phyloP scores from a whole-genome alignment of 2,797 vertebrate species.

The Pteropus rufus region DNA sequence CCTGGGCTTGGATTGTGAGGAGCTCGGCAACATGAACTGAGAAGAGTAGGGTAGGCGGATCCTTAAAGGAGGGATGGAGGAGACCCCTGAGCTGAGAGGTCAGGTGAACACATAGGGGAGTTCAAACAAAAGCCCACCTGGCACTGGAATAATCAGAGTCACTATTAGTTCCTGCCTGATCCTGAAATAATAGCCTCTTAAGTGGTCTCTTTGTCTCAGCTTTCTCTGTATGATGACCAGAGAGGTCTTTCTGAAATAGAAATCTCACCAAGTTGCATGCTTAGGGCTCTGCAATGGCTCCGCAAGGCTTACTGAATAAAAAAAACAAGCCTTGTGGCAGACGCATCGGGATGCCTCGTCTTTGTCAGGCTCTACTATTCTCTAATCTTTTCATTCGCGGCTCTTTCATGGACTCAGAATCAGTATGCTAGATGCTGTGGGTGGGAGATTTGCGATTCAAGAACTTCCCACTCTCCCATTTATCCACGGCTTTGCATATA shows the following conservation, averaged over 20 bases:
- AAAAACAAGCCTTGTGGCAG: background rate
- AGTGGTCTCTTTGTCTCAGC: background rate
- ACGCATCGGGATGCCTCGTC: background rate
- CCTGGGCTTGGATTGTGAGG: background rate
- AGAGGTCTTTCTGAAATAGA: background rate
- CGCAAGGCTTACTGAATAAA: background rate
- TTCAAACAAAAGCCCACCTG: background rate
- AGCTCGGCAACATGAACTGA: background rate
- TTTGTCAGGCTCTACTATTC: background rate
- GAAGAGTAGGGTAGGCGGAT: background rate
- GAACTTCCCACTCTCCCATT: background rate
- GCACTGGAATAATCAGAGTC: background rate
- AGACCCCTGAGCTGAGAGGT: too few species aligned
- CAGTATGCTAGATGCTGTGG: background rate
- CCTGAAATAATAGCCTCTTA: background rate
- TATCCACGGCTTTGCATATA: background rate
- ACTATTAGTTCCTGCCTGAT: background rate
- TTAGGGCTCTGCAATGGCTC: background rate
- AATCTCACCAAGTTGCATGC: background rate
- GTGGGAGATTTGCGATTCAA: background rate
- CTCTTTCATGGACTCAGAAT: background rate
- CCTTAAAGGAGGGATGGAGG: background rate
- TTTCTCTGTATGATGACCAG: background rate
- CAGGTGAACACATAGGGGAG: background rate
- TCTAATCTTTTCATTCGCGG: background rate